These are phyloP conservation scores for Drosophila equinoxialis DNA, from an alignment of 1,140 invertebrate species.

Conservation along the genomic window DNA sequence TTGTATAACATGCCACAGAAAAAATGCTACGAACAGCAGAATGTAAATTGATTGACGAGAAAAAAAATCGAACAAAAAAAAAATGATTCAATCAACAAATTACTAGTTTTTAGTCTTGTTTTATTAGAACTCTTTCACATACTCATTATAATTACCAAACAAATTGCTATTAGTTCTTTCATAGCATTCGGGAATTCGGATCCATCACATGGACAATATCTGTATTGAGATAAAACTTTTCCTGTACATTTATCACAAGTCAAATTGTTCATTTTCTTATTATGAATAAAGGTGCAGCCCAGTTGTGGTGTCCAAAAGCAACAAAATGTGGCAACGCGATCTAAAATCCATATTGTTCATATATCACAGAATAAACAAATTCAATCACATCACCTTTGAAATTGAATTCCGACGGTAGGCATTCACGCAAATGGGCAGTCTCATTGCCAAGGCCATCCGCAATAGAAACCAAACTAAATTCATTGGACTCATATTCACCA, in stretches of 20 bases:
- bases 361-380: neutral
- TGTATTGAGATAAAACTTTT: neutral
- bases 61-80: no score
- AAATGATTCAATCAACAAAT: conserved; percentile 66
- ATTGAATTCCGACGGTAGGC: neutral
- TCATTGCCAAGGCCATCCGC: neutral
- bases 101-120: neutral
- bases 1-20: conserved; percentile 58
- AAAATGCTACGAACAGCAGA: conserved; percentile 63
- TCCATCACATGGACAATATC: conserved; percentile 8
- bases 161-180: neutral
- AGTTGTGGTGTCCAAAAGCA: neutral
- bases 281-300: neutral
- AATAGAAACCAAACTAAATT: neutral
- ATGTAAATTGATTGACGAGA: conserved; percentile 43
- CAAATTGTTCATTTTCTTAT: neutral
- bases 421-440: neutral
- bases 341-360: neutral
- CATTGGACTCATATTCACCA: neutral
- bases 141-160: neutral
- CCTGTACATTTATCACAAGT: neutral
- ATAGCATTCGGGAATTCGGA: neutral
- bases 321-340: neutral
- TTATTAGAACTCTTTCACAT: neutral
- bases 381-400: neutral